Percentiles rank a stretch among this genome's conserved stretches.
phyloP scores from a whole-genome alignment of 2,888 invertebrate species.

The Ormia ochracea region DNA sequence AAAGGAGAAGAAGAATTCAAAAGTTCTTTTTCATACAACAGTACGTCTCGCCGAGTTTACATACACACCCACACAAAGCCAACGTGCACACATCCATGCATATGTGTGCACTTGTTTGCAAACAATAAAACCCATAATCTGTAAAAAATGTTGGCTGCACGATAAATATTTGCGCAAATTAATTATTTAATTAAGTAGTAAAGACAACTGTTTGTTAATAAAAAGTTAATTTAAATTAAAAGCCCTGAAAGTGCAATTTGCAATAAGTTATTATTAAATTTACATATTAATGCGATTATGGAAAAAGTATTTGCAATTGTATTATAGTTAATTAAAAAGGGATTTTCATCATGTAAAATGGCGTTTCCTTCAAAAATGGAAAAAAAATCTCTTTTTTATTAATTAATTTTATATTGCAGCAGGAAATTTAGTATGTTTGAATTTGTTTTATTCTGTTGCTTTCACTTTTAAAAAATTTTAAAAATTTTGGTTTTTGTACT shows the following conservation, averaged over 20 bases:
- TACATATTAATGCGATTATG: background rate
- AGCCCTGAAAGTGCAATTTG: background rate
- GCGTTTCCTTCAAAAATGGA: too few species aligned
- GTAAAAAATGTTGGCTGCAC: background rate
- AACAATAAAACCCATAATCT: background rate
- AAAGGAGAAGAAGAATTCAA: too few species aligned
- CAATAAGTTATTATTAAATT: constrained; percentile 20
- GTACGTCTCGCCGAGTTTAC: too few species aligned
- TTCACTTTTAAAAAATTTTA: too few species aligned
- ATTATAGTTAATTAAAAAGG: background rate
- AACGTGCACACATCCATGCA: background rate
- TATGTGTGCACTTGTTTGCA: background rate
- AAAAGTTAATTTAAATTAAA: constrained; percentile 47
- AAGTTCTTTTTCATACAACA: too few species aligned
- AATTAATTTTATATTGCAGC: too few species aligned
- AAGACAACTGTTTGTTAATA: constrained; percentile 29
- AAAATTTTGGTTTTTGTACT: too few species aligned
- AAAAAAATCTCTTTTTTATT: too few species aligned
- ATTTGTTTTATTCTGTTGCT: too few species aligned
- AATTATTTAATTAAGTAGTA: constrained; percentile 18
- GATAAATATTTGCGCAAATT: constrained; percentile 9
- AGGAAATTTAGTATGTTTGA: too few species aligned
- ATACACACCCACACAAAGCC: too few species aligned
- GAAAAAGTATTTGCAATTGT: background rate
- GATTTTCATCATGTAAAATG: too few species aligned